Base-by-base conservation (phyloP, 2,888 invertebrate genomes). In the Lepas anatifera region DNA sequence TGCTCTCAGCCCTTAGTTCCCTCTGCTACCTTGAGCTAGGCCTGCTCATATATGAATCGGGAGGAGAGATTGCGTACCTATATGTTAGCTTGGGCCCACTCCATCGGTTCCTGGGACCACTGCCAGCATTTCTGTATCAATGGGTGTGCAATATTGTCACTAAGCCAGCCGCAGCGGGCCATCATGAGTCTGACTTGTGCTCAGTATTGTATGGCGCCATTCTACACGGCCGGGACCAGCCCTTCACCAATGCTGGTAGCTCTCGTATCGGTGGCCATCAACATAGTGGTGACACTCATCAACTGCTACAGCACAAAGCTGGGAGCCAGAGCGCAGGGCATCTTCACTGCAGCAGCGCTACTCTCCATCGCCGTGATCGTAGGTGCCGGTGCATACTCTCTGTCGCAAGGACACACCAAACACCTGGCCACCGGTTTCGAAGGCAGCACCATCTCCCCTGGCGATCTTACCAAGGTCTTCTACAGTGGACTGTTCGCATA, bases 401-500 rank as follows among this genome's bases (percentile, higher is more conserved):
- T 96, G 73, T 85, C 86, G 78, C 88, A 90, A 86, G 95, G 93
- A 79, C 92, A 91, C 83, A 91, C 91, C 77, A 89, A 92, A 84
- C 89, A 93, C 85, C 85, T 95, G 81, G 85, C 87, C 78, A 87
- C 88, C 81, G 87, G 89, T 74, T 95, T 95, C 84, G 85, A 84
- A 80, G 89, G 89, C 78, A 85, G 83, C 78, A 85, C 84, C 71
- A 81, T 86, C 77, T 88, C 88, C 68, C 80, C 90, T 76, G 90
- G 94, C 75, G 90, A 90, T 81, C 88, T 95, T 77, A 95, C 95
- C 74, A 92, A 92, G 52, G 94, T 94, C 71, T 94, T 95, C 84
- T 95, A 95, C 83, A 93, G 92, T 43, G 95, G 95, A 74, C 85
- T 95, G 41, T 95, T 94, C 94, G 95, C 95, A 72, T 95, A 95